Evolutionary conservation across 1,140 invertebrate species (phyloP).

Genomic region (Patella vulgata): DNA sequence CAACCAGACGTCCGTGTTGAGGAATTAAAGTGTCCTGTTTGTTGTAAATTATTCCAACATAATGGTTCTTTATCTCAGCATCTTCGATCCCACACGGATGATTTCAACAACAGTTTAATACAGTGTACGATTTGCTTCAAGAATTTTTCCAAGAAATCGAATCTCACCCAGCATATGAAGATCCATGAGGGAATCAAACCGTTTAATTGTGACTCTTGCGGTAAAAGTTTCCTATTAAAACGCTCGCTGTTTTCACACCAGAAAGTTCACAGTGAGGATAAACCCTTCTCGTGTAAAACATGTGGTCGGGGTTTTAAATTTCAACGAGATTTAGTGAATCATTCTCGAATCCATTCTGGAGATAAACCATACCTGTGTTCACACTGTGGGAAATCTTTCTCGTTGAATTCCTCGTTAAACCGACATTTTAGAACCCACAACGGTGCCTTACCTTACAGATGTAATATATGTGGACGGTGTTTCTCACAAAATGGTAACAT

Average conservation of each 20-base stretch:
- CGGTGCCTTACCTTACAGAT: conserved; percentile 21
- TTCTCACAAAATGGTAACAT: conserved; percentile 23
- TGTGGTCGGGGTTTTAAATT: conserved; percentile 96
- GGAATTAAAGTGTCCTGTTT: conserved; percentile 23
- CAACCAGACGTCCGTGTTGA: too few species aligned
- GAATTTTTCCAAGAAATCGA: conserved; percentile 88
- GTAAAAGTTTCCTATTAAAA: conserved; percentile 36
- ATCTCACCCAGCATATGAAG: conserved; percentile 80
- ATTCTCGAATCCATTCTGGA: conserved; percentile 77
- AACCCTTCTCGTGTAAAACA: conserved; percentile 76
- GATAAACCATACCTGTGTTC: conserved; percentile 12
- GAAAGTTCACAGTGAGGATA: conserved; percentile 24
- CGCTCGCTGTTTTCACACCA: conserved; percentile 32
- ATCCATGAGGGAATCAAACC: conserved; percentile 85
- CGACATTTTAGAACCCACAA: conserved; percentile 18
- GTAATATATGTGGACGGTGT: conserved; percentile 32
- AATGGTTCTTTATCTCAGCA: conserved; percentile 19
- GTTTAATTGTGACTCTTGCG: conserved; percentile 73
- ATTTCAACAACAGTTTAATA: conserved; percentile 27
- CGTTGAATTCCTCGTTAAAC: conserved; percentile 8
- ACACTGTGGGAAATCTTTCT: conserved; percentile 18
- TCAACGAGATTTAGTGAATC: conserved; percentile 95
- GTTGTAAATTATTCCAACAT: conserved; percentile 24
- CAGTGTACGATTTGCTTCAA: conserved; percentile 83
- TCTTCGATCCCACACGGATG: conserved; percentile 10